phyloP scores from a whole-genome alignment of 2,888 invertebrate genomes.

The Coelogynopora nodosa region DNA sequence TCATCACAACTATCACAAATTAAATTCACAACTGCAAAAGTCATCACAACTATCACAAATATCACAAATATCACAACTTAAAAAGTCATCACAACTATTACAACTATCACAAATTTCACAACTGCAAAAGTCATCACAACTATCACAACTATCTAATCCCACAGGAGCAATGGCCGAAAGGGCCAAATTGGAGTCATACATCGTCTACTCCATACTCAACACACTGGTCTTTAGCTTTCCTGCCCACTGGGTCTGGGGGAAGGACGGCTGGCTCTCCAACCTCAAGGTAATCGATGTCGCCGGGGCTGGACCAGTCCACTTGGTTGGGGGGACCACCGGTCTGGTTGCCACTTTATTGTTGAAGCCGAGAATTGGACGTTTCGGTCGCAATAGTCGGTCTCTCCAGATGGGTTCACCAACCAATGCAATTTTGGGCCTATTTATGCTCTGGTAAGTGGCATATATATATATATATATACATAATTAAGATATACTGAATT shows the following conservation, averaged over 20 bases:
- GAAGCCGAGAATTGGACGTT: conserved; percentile 55
- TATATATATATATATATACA: too few species aligned
- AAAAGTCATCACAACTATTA: background rate
- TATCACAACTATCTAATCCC: too few species aligned
- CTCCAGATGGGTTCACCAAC: conserved; percentile 55
- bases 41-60: too few species aligned
- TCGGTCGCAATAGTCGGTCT: conserved; percentile 54
- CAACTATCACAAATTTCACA: background rate
- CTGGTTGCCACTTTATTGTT: conserved; percentile 57
- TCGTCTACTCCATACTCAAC: conserved; percentile 56
- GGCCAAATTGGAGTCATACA: conserved; percentile 56
- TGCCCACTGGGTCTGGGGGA: conserved; percentile 62
- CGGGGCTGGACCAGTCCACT: conserved; percentile 60
- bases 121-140: background rate
- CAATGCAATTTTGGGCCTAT: conserved; percentile 56
- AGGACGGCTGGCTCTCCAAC: conserved; percentile 55
- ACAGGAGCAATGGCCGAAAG: conserved; percentile 59
- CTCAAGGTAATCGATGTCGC: conserved; percentile 55
- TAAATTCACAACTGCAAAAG: background rate
- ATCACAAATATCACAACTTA: background rate
- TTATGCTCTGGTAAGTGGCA: conserved; percentile 56
- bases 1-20: too few species aligned
- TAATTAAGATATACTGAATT: too few species aligned
- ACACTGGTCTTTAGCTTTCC: conserved; percentile 59
- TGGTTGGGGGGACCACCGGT: conserved; percentile 57